Base-by-base conservation (phyloP, 2,797 vertebrate genomes). In the Macroramphosus scolopax region DNA sequence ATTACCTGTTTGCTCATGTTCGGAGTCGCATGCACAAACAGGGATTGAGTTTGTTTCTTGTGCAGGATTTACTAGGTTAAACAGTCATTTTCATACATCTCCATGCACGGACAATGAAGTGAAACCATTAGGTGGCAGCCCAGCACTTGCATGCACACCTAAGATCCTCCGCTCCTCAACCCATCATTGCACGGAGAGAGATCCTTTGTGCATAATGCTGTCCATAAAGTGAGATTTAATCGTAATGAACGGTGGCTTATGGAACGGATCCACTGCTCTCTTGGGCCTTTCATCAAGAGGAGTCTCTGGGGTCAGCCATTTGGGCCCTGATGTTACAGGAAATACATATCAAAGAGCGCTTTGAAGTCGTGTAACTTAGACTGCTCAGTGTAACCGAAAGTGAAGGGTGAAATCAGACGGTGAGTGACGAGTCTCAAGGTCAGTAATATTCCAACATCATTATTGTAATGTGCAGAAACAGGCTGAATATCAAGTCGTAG, bases 61-160 rank as follows among this genome's bases (percentile, higher is more conserved):
- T 13, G 6, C n/a, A 36, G 39, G 37, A 58, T 47, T 45, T 38
- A 35, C 8, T 9, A 4, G 14, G 17, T 38, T 28, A 31, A 53
- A 49, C 17, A 16, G 15, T 9, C 13, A 11, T 4, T 12, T n/a
- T 17, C 39, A 32, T 37, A 8, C 16, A 31, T 22, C 11, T 50
- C 24, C 7, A 13, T 25, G 10, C 6, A 40, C 34, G 50, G 25
- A 50, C 42, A 65, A 47, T 53, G 51, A 53, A 17, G 28, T 29
- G 39, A 44, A 55, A 37, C 81, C 86, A 77, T 76, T 78, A 80
- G 86, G 76, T 77, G 85, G 84, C 82, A 85, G 83, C 63, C 72
- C 75, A 72, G 62, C 68, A 58, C 75, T 75, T 77, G 53, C 36
- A 38, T 54, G 45, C 12, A 28, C 9, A 30, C 20, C 42, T 16